Conservation (phyloP, 2,888 invertebrate genomes). For the Ctenicera cuprea region DNA sequence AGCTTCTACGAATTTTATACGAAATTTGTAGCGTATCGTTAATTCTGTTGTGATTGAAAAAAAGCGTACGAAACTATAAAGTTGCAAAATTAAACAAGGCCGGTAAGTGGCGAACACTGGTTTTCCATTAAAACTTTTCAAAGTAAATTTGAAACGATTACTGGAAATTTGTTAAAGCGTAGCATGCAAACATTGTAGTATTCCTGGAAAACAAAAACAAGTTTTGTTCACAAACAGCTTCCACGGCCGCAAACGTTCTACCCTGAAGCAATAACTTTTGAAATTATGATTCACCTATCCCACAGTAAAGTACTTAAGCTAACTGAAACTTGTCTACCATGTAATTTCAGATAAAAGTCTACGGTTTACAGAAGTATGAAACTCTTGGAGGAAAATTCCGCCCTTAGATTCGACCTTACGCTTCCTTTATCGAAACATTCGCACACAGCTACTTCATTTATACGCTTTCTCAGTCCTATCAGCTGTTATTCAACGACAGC, state of each 20-base stretch:
- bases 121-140: constrained; percentile 39
- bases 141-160: constrained; percentile 26
- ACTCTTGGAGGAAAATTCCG: constrained; percentile 9
- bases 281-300: constrained; percentile 26
- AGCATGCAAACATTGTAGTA: constrained; percentile 20
- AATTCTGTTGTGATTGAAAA: neutral
- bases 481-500: constrained; percentile 31
- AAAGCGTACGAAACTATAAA: neutral
- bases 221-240: constrained; percentile 17
- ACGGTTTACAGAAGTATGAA: constrained; percentile 22
- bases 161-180: constrained; percentile 20
- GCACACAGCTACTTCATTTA: constrained; percentile 41
- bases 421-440: constrained; percentile 42
- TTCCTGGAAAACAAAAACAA: constrained; percentile 14
- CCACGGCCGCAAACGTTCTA: neutral
- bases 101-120: neutral
- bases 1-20: neutral
- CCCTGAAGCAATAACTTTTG: constrained; percentile 15
- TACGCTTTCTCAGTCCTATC: constrained; percentile 32
- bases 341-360: constrained; percentile 28
- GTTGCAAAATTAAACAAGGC: neutral
- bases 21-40: too few relatives aligned
- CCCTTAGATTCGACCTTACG: constrained; percentile 33
- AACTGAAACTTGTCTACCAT: constrained; percentile 32
- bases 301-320: constrained; percentile 24